Evolutionary conservation across 2,113 vertebrate genomes (phyloP), one percentile per base, ranked within the genome.

Genomic region (Synodontis membranacea): DNA sequence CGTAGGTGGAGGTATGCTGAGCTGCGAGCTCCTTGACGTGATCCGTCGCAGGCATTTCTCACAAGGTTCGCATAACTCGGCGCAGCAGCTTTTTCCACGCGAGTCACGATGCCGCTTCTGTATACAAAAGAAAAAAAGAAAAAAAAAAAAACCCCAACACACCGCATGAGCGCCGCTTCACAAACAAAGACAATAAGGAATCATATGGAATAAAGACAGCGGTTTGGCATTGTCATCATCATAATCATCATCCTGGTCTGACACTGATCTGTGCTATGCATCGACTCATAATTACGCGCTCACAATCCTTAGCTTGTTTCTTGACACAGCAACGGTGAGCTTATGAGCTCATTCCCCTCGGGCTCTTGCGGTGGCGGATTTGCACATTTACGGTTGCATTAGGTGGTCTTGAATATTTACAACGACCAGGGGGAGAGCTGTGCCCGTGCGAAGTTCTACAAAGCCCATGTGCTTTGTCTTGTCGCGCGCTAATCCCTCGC

Each of bases 1-100:
- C 19, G 83, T 84, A 60, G 86, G 85, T 86, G 52, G 66, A 86
- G 82, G 76, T 84, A 86, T 88, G 87, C 84, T 84, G 86, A 88
- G 60, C 83, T 83, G 86, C 84, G 58, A 87, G 84, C 80, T 84
- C 81, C 83, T 84, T 84, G 75, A 60, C 88, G 84, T 84, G 66
- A 85, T 81, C 72, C 58, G 62, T 85, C 44, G 82, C 60, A 78
- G 81, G 46, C 64, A 54, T 70, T 80, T 82, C 88, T 82, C 19
- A 80, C 87, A 79, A 82, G 56, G 80, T 62, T 80, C n/a, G 54
- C 72, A 46, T 85, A 78, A 58, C 54, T 75, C 52, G 46, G 39
- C 17, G 52, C 39, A 58, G 48, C 39, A 46, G 52, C 37, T 72
- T 75, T 86, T 88, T 84, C 66, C 39, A 68, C 82, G 62, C 80